Evolutionary conservation across 2,113 vertebrate genomes (phyloP).

Genomic region (Mola mola): DNA sequence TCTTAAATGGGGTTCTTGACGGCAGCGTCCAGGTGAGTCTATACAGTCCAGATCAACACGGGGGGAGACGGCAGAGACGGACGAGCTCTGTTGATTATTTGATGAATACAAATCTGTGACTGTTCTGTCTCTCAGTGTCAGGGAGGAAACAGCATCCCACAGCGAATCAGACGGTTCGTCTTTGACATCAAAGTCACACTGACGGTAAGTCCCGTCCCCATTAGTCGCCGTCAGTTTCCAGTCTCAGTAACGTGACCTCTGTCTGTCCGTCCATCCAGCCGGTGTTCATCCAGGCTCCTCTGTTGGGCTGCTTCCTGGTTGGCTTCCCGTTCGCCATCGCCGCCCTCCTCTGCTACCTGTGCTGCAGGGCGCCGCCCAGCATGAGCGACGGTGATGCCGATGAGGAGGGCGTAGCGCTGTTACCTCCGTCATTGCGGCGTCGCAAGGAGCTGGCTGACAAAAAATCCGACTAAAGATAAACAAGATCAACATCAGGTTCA

Average conservation of each 20-base stretch:
- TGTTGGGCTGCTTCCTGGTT: constrained; percentile 88
- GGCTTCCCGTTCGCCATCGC: constrained; percentile 83
- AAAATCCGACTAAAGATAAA: constrained; percentile 40
- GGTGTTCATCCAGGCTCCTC: constrained; percentile 83
- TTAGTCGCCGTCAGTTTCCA: neutral
- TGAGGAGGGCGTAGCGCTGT: rapidly evolving
- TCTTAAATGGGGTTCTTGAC: constrained; percentile 87
- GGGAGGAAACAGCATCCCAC: constrained; percentile 89
- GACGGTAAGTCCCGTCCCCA: constrained; percentile 81
- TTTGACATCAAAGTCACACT: constrained; percentile 86
- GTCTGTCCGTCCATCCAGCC: neutral
- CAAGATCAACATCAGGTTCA: neutral
- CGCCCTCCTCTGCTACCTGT: constrained; percentile 1
- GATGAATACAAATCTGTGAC: too few species aligned
- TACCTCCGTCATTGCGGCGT: rapidly evolving
- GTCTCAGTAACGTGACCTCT: neutral
- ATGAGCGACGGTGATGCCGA: rapidly evolving
- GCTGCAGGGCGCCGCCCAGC: constrained; percentile 4
- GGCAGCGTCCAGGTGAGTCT: constrained; percentile 85
- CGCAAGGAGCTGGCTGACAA: constrained; percentile 18
- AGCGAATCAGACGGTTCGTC: constrained; percentile 84
- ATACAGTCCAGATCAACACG: too few species aligned
- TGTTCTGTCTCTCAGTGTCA: constrained; percentile 58
- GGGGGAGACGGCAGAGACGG: neutral
- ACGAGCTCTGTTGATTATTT: neutral